Evolutionary conservation across 2,888 invertebrate species (phyloP).

Genomic region (Petrolisthes manimaculis): DNA sequence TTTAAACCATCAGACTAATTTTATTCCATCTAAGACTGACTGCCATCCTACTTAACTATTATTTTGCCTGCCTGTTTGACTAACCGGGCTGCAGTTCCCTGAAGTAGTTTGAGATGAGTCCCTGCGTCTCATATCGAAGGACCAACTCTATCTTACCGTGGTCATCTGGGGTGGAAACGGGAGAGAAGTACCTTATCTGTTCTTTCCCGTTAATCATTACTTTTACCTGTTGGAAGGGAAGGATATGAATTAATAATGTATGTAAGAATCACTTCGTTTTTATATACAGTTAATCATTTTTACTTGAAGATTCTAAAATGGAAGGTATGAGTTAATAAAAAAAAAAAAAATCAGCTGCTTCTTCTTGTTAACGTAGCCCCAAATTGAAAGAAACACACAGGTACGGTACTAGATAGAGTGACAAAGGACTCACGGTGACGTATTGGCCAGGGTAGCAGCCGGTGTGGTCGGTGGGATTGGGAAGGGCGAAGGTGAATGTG

Average conservation of each 20-base stretch:
- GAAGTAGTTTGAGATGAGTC: constrained; percentile 55
- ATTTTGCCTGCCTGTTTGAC: neutral
- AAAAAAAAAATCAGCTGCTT: neutral
- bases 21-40: too few relatives aligned
- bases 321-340: neutral
- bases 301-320: neutral
- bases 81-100: constrained; percentile 48
- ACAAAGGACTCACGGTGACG: constrained; percentile 39
- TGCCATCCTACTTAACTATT: too few relatives aligned
- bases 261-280: neutral
- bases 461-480: constrained; percentile 50
- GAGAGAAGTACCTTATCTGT: constrained; percentile 56
- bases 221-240: constrained; percentile 20
- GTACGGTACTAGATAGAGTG: too few relatives aligned
- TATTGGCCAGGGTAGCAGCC: constrained; percentile 62
- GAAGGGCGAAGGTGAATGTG: constrained; percentile 49
- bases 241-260: neutral
- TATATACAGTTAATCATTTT: neutral
- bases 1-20: too few relatives aligned
- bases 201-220: constrained; percentile 31
- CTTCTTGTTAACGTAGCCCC: neutral
- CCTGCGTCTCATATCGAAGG: constrained; percentile 51
- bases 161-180: constrained; percentile 55
- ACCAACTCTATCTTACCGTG: constrained; percentile 54
- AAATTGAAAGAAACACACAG: neutral